A percentile compares a stretch with the other conserved stretches of the same genome.
phyloP scores from a whole-genome alignment of 2,113 vertebrate genomes.

The Solea solea region DNA sequence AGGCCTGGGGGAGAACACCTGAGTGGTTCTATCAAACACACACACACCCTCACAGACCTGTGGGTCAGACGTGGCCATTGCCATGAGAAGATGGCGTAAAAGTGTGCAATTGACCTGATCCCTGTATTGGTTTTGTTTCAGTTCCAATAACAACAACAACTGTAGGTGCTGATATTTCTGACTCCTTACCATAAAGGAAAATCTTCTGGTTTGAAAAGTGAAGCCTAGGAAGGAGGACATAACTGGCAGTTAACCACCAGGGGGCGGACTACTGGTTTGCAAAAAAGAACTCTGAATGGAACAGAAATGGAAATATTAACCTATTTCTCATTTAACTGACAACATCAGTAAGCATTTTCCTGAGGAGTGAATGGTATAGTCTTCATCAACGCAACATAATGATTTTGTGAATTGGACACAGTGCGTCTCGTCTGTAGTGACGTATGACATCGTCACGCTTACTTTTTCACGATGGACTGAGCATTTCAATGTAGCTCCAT shows the following conservation, averaged over 20 bases:
- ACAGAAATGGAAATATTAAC: too few species aligned
- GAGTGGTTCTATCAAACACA: constrained; percentile 63
- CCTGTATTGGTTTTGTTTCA: constrained; percentile 49
- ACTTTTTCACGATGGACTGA: neutral
- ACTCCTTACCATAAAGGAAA: neutral
- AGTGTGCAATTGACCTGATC: constrained; percentile 53
- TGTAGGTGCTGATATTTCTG: constrained; percentile 26
- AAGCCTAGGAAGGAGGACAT: too few species aligned
- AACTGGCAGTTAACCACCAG: neutral
- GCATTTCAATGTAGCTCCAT: neutral
- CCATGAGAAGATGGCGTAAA: constrained; percentile 49
- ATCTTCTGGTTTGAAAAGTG: neutral
- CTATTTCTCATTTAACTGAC: too few species aligned
- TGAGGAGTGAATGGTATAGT: too few species aligned
- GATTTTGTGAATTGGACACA: too few species aligned
- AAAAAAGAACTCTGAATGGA: too few species aligned
- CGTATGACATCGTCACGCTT: too few species aligned
- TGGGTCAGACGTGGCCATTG: constrained; percentile 41
- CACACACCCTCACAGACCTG: constrained; percentile 17
- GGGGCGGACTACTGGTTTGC: too few species aligned
- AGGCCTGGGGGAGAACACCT: constrained; percentile 80
- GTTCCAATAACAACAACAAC: constrained; percentile 30
- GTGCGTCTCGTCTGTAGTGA: too few species aligned
- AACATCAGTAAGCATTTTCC: too few species aligned
- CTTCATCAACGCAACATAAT: too few species aligned